Evolutionary conservation across 2,113 vertebrate genomes (phyloP).

Genomic region (Etheostoma spectabile): DNA sequence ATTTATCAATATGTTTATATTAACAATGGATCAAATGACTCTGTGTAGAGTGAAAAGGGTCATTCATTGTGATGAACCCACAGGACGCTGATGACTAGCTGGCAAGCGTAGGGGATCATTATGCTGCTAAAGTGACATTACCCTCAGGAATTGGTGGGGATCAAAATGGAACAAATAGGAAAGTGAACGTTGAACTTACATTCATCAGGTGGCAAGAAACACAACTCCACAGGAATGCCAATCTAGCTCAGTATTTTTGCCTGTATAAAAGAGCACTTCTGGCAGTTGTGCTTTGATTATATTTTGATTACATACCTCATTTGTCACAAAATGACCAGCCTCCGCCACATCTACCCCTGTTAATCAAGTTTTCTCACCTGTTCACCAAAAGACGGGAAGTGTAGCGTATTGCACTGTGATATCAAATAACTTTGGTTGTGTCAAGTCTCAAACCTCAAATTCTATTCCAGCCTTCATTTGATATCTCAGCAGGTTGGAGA

Average conservation of each 20-base stretch:
- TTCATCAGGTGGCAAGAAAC: not conserved
- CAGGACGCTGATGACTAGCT: not conserved
- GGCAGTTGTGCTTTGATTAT: slow-evolving; percentile 11
- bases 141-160: not conserved
- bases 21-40: not conserved
- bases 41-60: not conserved
- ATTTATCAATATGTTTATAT: not conserved
- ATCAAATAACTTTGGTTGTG: not conserved
- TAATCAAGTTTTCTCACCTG: not conserved
- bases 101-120: not conserved
- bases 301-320: not conserved
- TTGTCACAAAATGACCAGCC: slow-evolving; percentile 16
- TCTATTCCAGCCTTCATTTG: slow-evolving; percentile 40
- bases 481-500: slow-evolving; percentile 36
- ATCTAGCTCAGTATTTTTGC: not conserved
- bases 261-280: not conserved
- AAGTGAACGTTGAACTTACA: not conserved
- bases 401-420: not conserved
- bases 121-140: not conserved
- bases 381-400: not conserved
- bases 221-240: not conserved
- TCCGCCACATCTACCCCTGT: not conserved
- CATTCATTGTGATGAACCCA: not conserved
- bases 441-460: slow-evolving; percentile 32
- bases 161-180: not conserved